phyloP scores from a whole-genome alignment of 2,113 vertebrate genomes.

The Myotis brandtii region DNA sequence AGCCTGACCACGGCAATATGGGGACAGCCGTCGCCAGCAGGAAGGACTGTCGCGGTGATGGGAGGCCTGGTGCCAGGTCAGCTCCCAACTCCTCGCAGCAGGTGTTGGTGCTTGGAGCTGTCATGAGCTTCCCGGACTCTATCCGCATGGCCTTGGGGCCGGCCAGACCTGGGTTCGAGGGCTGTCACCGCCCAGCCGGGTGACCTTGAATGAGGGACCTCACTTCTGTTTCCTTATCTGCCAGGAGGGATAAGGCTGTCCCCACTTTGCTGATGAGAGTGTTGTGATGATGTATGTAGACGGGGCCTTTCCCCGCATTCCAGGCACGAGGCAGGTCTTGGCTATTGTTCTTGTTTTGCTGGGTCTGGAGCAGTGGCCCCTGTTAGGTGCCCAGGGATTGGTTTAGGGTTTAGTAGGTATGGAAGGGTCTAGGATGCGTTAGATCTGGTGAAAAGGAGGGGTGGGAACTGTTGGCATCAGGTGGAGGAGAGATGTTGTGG shows the following conservation, averaged over 20 bases:
- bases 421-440: not conserved
- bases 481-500: not conserved
- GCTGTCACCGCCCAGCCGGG: not conserved
- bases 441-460: not conserved
- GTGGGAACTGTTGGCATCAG: not conserved
- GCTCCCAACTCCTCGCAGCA: not conserved
- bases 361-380: not conserved
- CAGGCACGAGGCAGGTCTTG: not conserved
- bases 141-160: not conserved
- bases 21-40: not conserved
- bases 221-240: not conserved
- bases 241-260: not conserved
- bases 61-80: slow-evolving; percentile 14
- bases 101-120: not conserved
- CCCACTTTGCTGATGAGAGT: not conserved
- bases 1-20: not conserved
- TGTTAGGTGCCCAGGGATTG: not conserved
- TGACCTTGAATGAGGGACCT: slow-evolving; percentile 67
- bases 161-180: not conserved
- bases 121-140: not conserved
- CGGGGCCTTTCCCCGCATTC: not conserved
- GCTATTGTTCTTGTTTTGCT: not conserved
- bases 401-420: not conserved
- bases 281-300: not conserved
- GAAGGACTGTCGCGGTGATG: not conserved